phyloP scores from a whole-genome alignment of 1,140 invertebrate species.

The Trypoxylus dichotomus region DNA sequence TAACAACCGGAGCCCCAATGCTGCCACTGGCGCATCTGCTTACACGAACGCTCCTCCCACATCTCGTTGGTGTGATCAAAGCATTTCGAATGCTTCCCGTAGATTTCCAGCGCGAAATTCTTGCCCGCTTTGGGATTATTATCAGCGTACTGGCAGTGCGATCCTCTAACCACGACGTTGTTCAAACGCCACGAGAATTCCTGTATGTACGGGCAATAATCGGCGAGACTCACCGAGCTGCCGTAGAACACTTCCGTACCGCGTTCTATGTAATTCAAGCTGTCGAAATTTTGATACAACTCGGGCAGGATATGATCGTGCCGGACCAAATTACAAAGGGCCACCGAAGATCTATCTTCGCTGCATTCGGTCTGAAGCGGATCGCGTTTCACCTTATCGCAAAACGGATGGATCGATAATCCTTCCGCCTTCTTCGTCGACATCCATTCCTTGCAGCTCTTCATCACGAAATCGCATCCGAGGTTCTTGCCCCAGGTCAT shows the following conservation, averaged over 20 bases:
- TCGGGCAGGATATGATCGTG: constrained; percentile 77
- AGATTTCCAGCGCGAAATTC: constrained; percentile 92
- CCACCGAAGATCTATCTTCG: constrained; percentile 87
- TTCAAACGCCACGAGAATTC: constrained; percentile 94
- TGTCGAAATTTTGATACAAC: constrained; percentile 88
- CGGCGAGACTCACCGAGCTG: constrained; percentile 92
- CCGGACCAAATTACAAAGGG: constrained; percentile 92
- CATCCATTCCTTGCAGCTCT: constrained; percentile 97
- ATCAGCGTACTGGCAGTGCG: constrained; percentile 84
- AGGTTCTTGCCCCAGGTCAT: constrained; percentile 88
- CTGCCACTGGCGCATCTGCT: constrained; percentile 81
- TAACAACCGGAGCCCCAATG: constrained; percentile 97
- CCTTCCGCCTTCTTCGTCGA: constrained; percentile 67
- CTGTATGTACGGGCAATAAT: constrained; percentile 98
- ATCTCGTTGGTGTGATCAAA: constrained; percentile 87
- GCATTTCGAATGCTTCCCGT: constrained; percentile 82
- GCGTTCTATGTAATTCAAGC: constrained; percentile 71
- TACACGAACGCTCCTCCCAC: constrained; percentile 89
- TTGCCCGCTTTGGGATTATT: constrained; percentile 89
- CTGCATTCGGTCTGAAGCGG: constrained; percentile 95
- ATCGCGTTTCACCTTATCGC: constrained; percentile 89
- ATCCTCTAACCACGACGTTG: constrained; percentile 83
- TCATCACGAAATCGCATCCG: constrained; percentile 92
- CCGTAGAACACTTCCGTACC: constrained; percentile 77
- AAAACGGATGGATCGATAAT: constrained; percentile 84